Evolutionary conservation across 2,888 invertebrate species (phyloP).

Genomic region (Patella depressa): DNA sequence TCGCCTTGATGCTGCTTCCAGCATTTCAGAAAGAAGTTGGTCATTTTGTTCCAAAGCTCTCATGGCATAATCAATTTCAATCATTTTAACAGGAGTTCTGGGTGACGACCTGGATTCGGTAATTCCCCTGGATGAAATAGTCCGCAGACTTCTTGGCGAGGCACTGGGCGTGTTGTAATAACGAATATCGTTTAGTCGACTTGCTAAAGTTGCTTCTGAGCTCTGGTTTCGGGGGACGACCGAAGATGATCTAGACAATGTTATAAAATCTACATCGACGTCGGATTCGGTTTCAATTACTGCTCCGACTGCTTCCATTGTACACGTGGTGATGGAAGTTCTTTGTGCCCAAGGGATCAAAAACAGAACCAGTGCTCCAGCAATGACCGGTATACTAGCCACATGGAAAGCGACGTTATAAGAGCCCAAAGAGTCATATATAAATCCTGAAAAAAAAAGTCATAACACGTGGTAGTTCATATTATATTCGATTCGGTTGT

Average conservation of each 20-base stretch:
- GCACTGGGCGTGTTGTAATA: neutral
- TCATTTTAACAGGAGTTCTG: neutral
- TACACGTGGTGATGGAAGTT: slow-evolving; percentile 44
- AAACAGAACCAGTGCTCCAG: slow-evolving; percentile 53
- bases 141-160: neutral
- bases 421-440: slow-evolving; percentile 53
- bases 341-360: slow-evolving; percentile 63
- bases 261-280: slow-evolving; percentile 19
- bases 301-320: slow-evolving; percentile 37
- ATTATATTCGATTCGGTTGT: too few species aligned
- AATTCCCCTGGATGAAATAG: neutral
- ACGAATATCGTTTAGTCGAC: neutral
- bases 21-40: neutral
- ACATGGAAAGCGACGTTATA: slow-evolving; percentile 60
- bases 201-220: neutral
- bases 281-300: neutral
- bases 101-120: slow-evolving; percentile 15
- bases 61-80: neutral
- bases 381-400: slow-evolving; percentile 54
- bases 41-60: neutral
- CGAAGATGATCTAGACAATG: slow-evolving; percentile 14
- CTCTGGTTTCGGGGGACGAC: neutral
- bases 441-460: slow-evolving; percentile 45
- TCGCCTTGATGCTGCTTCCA: neutral
- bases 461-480: too few species aligned